These are phyloP conservation scores for Aeoliscus strigatus DNA, from an alignment of 2,797 vertebrate genomes.

Conservation along the genomic window DNA sequence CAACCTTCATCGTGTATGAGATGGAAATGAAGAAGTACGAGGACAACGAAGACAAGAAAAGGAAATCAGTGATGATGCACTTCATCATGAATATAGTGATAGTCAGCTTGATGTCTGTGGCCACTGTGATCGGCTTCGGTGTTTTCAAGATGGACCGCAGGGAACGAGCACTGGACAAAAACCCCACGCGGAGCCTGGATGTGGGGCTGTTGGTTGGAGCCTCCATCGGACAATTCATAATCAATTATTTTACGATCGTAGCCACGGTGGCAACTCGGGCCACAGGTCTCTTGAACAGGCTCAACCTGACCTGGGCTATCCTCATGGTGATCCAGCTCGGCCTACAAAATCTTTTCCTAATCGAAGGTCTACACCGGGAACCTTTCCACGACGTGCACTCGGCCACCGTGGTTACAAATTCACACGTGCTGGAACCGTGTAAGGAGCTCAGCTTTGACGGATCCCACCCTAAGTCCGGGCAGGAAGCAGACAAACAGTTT, in stretches of 20 bases:
- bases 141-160: conserved; percentile 85
- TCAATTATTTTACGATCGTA: conserved; percentile 89
- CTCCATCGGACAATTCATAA: conserved; percentile 87
- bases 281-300: conserved; percentile 66
- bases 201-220: conserved; percentile 87
- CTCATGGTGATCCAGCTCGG: conserved; percentile 85
- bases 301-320: conserved; percentile 81
- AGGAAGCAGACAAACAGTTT: not conserved
- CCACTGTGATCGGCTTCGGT: conserved; percentile 74
- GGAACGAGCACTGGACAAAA: conserved; percentile 83
- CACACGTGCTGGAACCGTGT: conserved; percentile 55
- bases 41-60: conserved; percentile 25
- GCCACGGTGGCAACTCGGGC: conserved; percentile 78
- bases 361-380: conserved; percentile 89
- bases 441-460: conserved; percentile 54
- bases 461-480: conserved; percentile 18
- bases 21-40: conserved; percentile 75
- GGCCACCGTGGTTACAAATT: conserved; percentile 42
- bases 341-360: conserved; percentile 91
- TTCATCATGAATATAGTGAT: conserved; percentile 84
- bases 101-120: conserved; percentile 79
- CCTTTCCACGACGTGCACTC: conserved; percentile 70
- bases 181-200: conserved; percentile 89
- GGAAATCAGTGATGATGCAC: conserved; percentile 77
- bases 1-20: conserved; percentile 86